Conservation (phyloP, 2,888 invertebrate genomes). For the Nephrotoma flavescens region DNA sequence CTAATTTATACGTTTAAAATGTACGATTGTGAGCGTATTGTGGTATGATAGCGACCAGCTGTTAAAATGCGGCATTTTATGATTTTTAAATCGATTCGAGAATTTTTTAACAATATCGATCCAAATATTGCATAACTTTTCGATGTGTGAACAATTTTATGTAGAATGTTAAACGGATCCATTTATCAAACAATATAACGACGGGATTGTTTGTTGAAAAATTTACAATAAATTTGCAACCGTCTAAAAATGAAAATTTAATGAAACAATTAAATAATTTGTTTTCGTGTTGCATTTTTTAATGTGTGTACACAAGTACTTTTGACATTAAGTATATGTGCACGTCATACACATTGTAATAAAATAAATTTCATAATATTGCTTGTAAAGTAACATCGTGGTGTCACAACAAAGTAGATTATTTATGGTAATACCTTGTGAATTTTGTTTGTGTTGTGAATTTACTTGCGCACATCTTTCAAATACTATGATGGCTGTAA, state of each 20-base stretch:
- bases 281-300: neutral
- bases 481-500: no score
- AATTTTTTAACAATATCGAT: neutral
- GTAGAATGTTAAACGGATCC: neutral
- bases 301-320: neutral
- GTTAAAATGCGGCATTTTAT: neutral
- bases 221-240: neutral
- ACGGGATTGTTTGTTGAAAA: neutral
- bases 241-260: neutral
- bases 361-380: neutral
- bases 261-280: neutral
- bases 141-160: no score
- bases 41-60: neutral
- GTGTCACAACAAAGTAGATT: neutral
- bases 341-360: neutral
- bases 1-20: neutral
- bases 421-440: no score
- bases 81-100: neutral
- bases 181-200: neutral
- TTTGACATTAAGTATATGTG: neutral
- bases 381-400: neutral
- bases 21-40: neutral
- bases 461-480: no score
- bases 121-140: neutral
- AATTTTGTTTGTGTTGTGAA: no score